Evolutionary conservation across 2,797 vertebrate genomes (phyloP), one percentile per base, ranked within the genome.

Genomic region (Sternotherus odoratus): DNA sequence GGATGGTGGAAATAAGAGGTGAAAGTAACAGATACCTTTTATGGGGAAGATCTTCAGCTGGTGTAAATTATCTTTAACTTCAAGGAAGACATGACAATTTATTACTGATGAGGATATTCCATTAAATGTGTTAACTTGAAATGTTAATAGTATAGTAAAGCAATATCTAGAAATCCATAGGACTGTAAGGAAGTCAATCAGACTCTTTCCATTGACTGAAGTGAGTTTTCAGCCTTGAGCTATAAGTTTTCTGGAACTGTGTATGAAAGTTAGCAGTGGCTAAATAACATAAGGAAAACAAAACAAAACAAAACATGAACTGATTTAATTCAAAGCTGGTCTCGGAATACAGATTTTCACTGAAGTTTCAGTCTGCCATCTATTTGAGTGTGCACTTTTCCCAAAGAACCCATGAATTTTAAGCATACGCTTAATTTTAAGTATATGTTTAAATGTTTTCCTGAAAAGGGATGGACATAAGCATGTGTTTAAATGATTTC

Each of bases 91-190:
- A 51, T 43, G 12, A 2, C 1, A 81, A 13, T 83, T 82, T 82
- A 28, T 9, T 6, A 2, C 92, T 91, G 72, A 48, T 13, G 5
- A 51, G 23, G 2, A 79, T 2, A 2, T 53, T n/a, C 72, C 50
- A 3, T 43, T 53, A 84, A 87, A 63, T 86, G 0, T 49, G 6
- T 80, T 56, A 50, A 30, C n/a, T 48, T 21, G 1, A 8, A 33
- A 24, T 4, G 57, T 0, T 33, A 26, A 60, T 46, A 79, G 17
- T 89, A 2, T 19, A 81, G 11, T 3, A 85, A 24, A 48, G 0
- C 53, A 15, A 6, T 36, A 60, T 5, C 2, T 60, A 63, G 19
- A 87, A 87, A 82, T 79, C n/a, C 1, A 1, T 33, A 69, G 30
- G 82, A 83, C 1, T 74, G 16, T 43, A 72, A n/a, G 15, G 33